These are phyloP conservation scores for Euclidia mi DNA, from an alignment of 2,888 invertebrate genomes.

Conservation along the genomic window DNA sequence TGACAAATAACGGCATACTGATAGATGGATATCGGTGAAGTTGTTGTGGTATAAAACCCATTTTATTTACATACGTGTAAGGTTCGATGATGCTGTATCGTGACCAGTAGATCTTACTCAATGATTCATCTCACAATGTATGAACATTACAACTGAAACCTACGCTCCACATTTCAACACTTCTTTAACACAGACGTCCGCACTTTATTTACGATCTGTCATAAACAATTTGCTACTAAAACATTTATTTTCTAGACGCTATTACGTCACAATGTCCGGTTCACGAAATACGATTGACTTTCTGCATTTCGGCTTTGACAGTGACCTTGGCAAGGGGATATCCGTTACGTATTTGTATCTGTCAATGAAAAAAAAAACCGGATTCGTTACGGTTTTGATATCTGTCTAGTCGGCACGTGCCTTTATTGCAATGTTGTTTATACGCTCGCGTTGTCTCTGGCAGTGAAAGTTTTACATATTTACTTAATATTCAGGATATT, in stretches of 20 bases:
- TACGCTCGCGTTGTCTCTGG: neutral
- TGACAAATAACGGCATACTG: too few species aligned
- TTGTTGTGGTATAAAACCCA: too few species aligned
- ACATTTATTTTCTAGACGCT: conserved; percentile 2
- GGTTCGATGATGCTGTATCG: too few species aligned
- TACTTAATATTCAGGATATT: neutral
- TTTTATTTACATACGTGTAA: too few species aligned
- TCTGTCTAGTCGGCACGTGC: neutral
- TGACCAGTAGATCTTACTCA: too few species aligned
- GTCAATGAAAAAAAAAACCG: conserved; percentile 29
- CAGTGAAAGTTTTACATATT: conserved; percentile 10
- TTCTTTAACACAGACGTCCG: neutral
- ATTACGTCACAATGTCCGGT: conserved; percentile 41
- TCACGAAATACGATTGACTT: conserved; percentile 29
- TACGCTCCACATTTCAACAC: conserved; percentile 4
- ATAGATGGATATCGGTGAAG: too few species aligned
- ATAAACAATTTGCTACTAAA: conserved; percentile 2
- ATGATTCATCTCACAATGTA: conserved; percentile 1
- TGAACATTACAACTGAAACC: conserved; percentile 3
- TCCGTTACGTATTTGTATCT: conserved; percentile 45
- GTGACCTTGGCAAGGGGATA: conserved; percentile 53
- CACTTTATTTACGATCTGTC: conserved; percentile 1
- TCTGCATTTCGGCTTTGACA: conserved; percentile 46
- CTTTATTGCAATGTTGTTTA: conserved; percentile 4
- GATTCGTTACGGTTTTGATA: conserved; percentile 21